Evolutionary conservation across 2,888 invertebrate genomes (phyloP), one percentile per base, ranked within the genome.

Genomic region (Idaea aversata): DNA sequence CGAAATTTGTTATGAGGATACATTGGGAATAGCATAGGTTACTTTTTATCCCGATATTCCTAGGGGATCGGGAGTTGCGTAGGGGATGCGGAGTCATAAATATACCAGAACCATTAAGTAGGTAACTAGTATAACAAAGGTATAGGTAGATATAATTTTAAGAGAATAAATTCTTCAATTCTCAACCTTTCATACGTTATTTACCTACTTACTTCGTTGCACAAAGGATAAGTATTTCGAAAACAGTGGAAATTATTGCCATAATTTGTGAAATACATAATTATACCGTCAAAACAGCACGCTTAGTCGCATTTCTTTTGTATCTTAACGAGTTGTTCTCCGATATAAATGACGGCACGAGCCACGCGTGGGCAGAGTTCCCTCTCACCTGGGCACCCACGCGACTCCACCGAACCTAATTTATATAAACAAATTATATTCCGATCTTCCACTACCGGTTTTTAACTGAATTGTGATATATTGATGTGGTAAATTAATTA

Each of bases 381-480:
- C 83, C 84, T 85, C 85, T 82, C 84, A 81, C 83, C 81, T 80
- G 69, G 66, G 83, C 70, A 74, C 88, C 90, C 85, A 88, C 88
- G 88, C 88, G 63, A 65, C 70, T 68, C 61, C 65, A 66, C 59
- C 64, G 67, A 71, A 64, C 70, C 69, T 69, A 67, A 69, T 70
- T 70, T 69, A 67, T 69, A 64, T 57, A 67, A 68, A 70, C 64
- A 68, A 69, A 67, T 88, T 86, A 87, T 86, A 85, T 85, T 86
- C 86, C 80, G 86, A 87, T 86, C 84, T 84, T 80, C 80, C 85
- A 87, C 88, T 88, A 88, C 88, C 88, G 88, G 85, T 86, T 85
- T 88, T 83, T 47, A 47, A 47, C 7, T 47, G 10, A 47, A 47
- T 47, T 47, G 47, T 47, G 47, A 47, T 47, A 47, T 47, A 47